Base-by-base conservation (phyloP, 2,888 invertebrate species). In the Ochlodes sylvanus region DNA sequence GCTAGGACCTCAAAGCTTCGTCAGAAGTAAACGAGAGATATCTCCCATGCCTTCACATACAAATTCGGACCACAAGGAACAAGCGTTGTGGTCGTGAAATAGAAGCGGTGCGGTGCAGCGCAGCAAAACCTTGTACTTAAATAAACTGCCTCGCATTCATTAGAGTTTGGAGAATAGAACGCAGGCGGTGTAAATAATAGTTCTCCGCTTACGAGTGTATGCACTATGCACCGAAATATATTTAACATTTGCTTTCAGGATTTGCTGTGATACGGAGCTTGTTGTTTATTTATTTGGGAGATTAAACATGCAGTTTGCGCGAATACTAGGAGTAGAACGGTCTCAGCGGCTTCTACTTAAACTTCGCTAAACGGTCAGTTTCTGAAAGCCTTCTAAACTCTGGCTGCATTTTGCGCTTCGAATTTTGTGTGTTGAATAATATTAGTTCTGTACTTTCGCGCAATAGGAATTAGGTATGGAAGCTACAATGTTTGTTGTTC, bases 241-340 rank as follows among this genome's bases (percentile, higher is more conserved):
- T 83, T 79, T 80, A 82, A 83, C 81, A 80, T 87, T 84, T 81
- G 79, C 82, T 83, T 84, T 83, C 74, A 81, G 82, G 82, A 83
- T 85, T 85, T 84, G 76, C 81, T 82, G 82, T 85, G 87, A 88
- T 85, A 86, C 81, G 77, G 74, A 76, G 75, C 77, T 75, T 75
- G 81, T 81, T 84, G 86, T 88, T 86, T 91, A 86, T 91, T 87
- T 90, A 87, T 88, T 87, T 85, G 80, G 80, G 76, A 88, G 86
- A 88, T 90, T 88, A 86, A 87, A 84, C 82, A 81, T 77, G 82
- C 78, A 82, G 77, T 68, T 63, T 77, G 83, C 77, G 76, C 80
- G 80, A 82, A 81, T 82, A 85, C 80, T 80, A 73, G 79, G 75
- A 79, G 78, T 78, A 75, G 76, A 77, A 79, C 77, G 76, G 81